A percentile compares a stretch with the other conserved stretches of the same genome.
phyloP scores from a whole-genome alignment of 2,888 invertebrate genomes.

The Nebria brevicollis region DNA sequence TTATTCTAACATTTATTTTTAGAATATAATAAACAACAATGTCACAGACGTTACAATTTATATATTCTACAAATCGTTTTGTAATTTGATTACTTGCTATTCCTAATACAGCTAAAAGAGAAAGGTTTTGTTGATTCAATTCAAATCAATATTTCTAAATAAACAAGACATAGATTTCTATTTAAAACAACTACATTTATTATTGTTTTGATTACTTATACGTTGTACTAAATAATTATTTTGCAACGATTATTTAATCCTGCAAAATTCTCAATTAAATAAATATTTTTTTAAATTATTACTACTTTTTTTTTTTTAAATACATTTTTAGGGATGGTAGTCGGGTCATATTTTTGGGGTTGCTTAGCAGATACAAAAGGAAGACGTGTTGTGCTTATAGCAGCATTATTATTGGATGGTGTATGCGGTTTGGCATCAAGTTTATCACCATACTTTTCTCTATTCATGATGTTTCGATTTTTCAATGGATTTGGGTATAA shows the following conservation, averaged over 20 bases:
- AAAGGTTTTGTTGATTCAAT: too few relatives aligned
- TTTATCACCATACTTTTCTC: constrained; percentile 75
- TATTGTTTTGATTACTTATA: too few relatives aligned
- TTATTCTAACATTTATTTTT: constrained; percentile 14
- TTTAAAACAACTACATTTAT: too few relatives aligned
- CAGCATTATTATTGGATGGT: constrained; percentile 78
- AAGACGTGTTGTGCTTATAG: constrained; percentile 78
- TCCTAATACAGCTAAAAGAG: too few relatives aligned
- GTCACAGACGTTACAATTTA: constrained; percentile 3
- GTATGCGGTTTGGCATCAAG: constrained; percentile 78
- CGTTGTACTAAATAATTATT: too few relatives aligned
- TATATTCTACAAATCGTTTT: neutral
- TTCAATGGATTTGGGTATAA: constrained; percentile 80
- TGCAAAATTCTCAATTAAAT: too few relatives aligned
- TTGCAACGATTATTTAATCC: too few relatives aligned
- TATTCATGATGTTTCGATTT: constrained; percentile 79
- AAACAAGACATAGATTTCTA: too few relatives aligned
- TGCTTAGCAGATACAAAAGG: constrained; percentile 85
- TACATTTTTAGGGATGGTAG: constrained; percentile 73
- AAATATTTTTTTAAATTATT: neutral
- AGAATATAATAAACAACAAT: constrained; percentile 15
- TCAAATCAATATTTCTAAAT: too few relatives aligned
- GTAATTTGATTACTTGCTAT: neutral
- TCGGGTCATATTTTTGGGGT: constrained; percentile 88
- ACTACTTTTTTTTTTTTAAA: neutral